Percentiles rank a stretch among this genome's conserved stretches.
Conservation (phyloP, 2,888 invertebrate genomes). For the Scotopteryx bipunctaria region DNA sequence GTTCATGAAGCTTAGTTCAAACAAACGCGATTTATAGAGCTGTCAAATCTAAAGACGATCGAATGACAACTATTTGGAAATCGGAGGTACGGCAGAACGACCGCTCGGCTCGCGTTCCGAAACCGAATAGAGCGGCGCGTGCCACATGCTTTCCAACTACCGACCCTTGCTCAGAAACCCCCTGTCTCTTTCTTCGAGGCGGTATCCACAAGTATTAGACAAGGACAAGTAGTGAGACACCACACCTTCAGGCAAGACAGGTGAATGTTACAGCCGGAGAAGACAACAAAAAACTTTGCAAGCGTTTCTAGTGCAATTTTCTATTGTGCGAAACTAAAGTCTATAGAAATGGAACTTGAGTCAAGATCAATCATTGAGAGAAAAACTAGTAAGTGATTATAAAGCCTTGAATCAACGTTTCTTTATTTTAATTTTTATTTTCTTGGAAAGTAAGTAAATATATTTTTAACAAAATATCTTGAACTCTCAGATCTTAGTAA, state of each 20-base stretch:
- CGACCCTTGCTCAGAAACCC: slow-evolving; percentile 51
- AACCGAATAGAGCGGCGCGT: slow-evolving; percentile 80
- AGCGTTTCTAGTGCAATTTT: slow-evolving; percentile 69
- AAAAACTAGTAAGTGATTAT: slow-evolving; percentile 1
- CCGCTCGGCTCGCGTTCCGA: slow-evolving; percentile 63
- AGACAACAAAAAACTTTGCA: slow-evolving; percentile 72
- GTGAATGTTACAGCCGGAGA: slow-evolving; percentile 73
- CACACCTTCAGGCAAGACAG: slow-evolving; percentile 65
- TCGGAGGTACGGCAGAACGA: slow-evolving; percentile 52
- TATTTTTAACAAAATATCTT: too few species aligned
- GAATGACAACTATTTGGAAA: slow-evolving; percentile 55
- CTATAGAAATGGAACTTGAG: slow-evolving; percentile 45
- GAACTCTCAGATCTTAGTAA: too few species aligned
- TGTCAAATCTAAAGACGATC: slow-evolving; percentile 75
- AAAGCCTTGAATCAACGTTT: background rate
- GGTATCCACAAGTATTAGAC: slow-evolving; percentile 52
- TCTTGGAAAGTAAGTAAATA: too few species aligned
- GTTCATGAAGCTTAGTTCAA: slow-evolving; percentile 29
- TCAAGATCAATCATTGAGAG: slow-evolving; percentile 34
- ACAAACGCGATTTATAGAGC: slow-evolving; percentile 40
- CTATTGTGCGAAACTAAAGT: slow-evolving; percentile 54
- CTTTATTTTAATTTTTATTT: too few species aligned
- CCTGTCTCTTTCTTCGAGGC: slow-evolving; percentile 68
- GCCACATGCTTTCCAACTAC: slow-evolving; percentile 67
- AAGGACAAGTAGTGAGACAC: slow-evolving; percentile 60